A percentile compares a stretch with the other conserved stretches of the same genome.
These are phyloP conservation scores for Drosophila biarmipes DNA, from an alignment of 1,140 invertebrate genomes.

Conservation along the genomic window DNA sequence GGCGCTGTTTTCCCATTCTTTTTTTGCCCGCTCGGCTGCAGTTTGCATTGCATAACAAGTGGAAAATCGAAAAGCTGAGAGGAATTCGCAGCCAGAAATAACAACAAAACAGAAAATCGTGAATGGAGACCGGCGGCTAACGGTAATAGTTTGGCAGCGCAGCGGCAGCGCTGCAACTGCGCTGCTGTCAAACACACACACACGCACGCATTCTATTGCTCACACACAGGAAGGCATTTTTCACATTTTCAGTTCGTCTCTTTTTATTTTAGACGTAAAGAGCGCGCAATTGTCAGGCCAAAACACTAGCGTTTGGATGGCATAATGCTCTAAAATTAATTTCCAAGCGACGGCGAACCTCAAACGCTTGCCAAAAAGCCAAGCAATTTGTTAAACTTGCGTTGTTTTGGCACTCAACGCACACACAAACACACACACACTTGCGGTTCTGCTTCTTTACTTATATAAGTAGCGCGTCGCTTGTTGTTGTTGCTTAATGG, in stretches of 20 bases:
- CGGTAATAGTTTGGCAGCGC: constrained; percentile 44
- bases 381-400: constrained; percentile 71
- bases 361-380: constrained; percentile 70
- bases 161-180: constrained; percentile 20
- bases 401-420: constrained; percentile 54
- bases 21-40: constrained; percentile 27
- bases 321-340: constrained; percentile 83
- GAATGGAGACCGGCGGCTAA: constrained; percentile 52
- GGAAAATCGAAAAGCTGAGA: constrained; percentile 41
- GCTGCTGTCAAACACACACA: constrained; percentile 32
- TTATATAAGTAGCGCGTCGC: constrained; percentile 64
- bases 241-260: constrained; percentile 15
- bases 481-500: constrained; percentile 51
- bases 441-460: constrained; percentile 15
- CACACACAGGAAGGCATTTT: constrained; percentile 51
- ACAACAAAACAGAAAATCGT: constrained; percentile 48
- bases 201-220: constrained; percentile 17
- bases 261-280: constrained; percentile 27
- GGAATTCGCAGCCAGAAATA: constrained; percentile 37
- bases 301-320: constrained; percentile 59
- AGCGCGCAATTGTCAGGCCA: constrained; percentile 62
- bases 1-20: constrained; percentile 13
- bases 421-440: constrained; percentile 27
- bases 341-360: constrained; percentile 51
- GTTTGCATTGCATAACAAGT: constrained; percentile 47